These are phyloP conservation scores for Euzophera pinguis DNA, from an alignment of 2,888 invertebrate genomes.

Conservation along the genomic window DNA sequence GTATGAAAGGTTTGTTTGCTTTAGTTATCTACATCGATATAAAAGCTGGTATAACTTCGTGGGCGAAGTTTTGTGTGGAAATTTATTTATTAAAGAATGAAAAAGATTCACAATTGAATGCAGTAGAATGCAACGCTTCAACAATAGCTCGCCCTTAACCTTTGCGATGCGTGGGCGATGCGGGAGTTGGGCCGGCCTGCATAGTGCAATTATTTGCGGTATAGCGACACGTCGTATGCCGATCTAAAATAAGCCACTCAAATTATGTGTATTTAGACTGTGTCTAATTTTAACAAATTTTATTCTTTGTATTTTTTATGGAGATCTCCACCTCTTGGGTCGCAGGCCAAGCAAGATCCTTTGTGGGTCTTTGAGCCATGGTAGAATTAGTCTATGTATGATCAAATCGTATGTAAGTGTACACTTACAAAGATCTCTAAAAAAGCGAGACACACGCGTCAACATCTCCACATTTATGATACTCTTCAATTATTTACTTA, in stretches of 20 bases:
- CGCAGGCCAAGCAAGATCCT: too few species aligned
- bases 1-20: constrained; percentile 8
- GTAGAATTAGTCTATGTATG: too few species aligned
- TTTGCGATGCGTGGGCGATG: constrained; percentile 28
- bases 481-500: too few species aligned
- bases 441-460: too few species aligned
- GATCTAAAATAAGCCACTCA: neutral
- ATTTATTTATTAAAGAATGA: constrained; percentile 28
- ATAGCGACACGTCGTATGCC: neutral
- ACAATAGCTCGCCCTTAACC: constrained; percentile 41
- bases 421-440: neutral
- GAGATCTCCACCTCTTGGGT: too few species aligned
- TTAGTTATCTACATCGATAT: constrained; percentile 6
- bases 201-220: constrained; percentile 11
- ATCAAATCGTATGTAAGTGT: too few species aligned
- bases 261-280: too few species aligned
- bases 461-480: too few species aligned
- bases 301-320: too few species aligned
- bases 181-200: constrained; percentile 9
- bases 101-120: constrained; percentile 34
- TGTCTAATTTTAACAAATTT: too few species aligned
- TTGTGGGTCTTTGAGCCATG: too few species aligned
- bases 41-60: constrained; percentile 7
- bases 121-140: constrained; percentile 34
- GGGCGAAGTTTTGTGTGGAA: constrained; percentile 8